Evolutionary conservation across 2,113 vertebrate genomes (phyloP).

Genomic region (Plectropomus leopardus): DNA sequence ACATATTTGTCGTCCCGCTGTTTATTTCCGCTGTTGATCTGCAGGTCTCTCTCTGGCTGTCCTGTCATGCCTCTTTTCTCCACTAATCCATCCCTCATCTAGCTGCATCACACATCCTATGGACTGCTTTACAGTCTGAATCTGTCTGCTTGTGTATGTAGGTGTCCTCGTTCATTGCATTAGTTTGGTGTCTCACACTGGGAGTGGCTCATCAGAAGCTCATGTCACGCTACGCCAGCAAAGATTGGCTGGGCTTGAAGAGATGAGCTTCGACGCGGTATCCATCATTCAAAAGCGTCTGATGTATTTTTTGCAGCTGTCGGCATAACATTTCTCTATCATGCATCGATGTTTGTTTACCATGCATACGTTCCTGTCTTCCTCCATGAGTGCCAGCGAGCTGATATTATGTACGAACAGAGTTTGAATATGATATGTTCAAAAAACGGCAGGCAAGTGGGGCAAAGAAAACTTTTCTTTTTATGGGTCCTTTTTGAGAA

Average conservation of each 20-base stretch:
- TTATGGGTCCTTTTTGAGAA: too few species aligned
- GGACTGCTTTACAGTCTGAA: not conserved
- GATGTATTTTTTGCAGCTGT: not conserved
- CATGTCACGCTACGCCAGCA: slow-evolving; percentile 1
- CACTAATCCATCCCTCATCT: not conserved
- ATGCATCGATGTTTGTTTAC: too few species aligned
- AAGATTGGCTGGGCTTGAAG: not conserved
- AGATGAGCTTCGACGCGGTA: not conserved
- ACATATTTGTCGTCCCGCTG: not conserved
- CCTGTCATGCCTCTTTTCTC: not conserved
- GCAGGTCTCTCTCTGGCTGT: not conserved
- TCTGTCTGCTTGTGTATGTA: not conserved
- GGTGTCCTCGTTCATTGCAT: not conserved
- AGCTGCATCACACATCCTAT: not conserved
- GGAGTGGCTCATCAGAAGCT: slow-evolving; percentile 17
- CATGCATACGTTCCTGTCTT: too few species aligned
- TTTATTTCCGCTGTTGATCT: not conserved
- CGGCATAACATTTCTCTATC: too few species aligned
- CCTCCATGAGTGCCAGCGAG: too few species aligned
- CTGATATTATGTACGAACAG: too few species aligned
- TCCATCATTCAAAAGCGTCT: not conserved
- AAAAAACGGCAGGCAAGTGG: too few species aligned
- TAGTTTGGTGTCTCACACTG: not conserved
- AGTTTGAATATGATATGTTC: too few species aligned
- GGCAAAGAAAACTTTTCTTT: too few species aligned